Evolutionary conservation across 2,797 vertebrate species (phyloP).

Genomic region (Myiotriccus ornatus): DNA sequence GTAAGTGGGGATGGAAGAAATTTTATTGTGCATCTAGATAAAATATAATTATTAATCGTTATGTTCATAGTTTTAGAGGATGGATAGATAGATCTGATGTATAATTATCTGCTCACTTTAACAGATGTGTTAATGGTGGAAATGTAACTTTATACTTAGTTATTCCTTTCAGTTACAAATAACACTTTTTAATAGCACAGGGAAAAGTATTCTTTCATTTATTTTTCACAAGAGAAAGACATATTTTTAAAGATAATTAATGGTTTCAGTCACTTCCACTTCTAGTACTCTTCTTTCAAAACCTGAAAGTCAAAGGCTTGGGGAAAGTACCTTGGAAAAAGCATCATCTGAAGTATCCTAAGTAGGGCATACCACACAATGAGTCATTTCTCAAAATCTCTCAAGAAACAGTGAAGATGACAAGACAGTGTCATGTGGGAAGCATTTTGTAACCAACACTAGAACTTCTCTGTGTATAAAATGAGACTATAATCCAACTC

Average conservation of each 20-base stretch:
- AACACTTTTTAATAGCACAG: neutral
- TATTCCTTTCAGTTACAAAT: slow-evolving; percentile 7
- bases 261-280: neutral
- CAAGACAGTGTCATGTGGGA: neutral
- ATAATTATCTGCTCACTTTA: neutral
- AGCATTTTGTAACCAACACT: slow-evolving; percentile 23
- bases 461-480: neutral
- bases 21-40: neutral
- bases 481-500: neutral
- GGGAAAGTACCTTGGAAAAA: neutral
- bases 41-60: slow-evolving; percentile 27
- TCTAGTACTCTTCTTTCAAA: neutral
- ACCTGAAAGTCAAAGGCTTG: neutral
- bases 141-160: neutral
- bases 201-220: neutral
- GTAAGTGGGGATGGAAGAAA: neutral
- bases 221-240: neutral
- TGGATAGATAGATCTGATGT: neutral
- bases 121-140: neutral
- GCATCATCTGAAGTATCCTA: neutral
- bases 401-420: neutral
- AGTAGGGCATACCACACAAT: neutral
- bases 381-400: slow-evolving; percentile 20
- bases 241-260: neutral
- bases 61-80: neutral